Conservation (phyloP, 53 echinoderm and acorn worm genomes). For the Echinarachnius parma region DNA sequence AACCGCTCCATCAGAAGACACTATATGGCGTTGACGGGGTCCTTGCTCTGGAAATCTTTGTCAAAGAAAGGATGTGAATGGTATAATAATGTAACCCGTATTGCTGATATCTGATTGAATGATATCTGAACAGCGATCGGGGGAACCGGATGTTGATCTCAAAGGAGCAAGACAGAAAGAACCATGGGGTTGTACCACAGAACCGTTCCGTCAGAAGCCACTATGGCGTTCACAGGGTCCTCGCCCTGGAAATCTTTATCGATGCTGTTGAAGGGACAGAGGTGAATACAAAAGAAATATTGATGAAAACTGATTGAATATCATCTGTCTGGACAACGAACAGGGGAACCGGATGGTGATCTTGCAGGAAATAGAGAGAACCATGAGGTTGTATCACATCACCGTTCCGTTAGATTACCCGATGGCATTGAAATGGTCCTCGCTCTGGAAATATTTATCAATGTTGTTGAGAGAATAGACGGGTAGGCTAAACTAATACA, state of each 20-base stretch:
- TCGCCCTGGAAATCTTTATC: constrained; percentile 45
- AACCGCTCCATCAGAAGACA: constrained; percentile 15
- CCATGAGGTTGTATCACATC: constrained; percentile 37
- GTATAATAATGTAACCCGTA: too few relatives aligned
- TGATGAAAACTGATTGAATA: too few relatives aligned
- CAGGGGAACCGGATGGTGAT: constrained; percentile 37
- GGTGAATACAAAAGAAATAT: too few relatives aligned
- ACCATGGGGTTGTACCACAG: constrained; percentile 43
- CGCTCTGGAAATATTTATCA: constrained; percentile 41
- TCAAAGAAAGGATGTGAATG: too few relatives aligned
- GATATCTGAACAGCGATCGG: constrained; percentile 36
- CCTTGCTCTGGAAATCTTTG: constrained; percentile 42
- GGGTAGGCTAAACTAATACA: too few relatives aligned
- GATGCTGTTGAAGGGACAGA: constrained; percentile 25
- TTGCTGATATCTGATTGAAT: too few relatives aligned
- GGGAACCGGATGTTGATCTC: constrained; percentile 41
- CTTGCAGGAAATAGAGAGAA: constrained; percentile 37
- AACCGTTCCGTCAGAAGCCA: constrained; percentile 17
- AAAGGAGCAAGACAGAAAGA: constrained; percentile 27
- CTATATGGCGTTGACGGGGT: constrained; percentile 27
- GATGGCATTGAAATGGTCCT: constrained; percentile 27
- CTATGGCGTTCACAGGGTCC: constrained; percentile 26
- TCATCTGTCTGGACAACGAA: too few relatives aligned
- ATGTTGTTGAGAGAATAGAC: constrained; percentile 18
- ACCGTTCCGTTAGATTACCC: constrained; percentile 16